These are phyloP conservation scores for Morpho helenor DNA, from an alignment of 2,888 invertebrate species.

Conservation along the genomic window DNA sequence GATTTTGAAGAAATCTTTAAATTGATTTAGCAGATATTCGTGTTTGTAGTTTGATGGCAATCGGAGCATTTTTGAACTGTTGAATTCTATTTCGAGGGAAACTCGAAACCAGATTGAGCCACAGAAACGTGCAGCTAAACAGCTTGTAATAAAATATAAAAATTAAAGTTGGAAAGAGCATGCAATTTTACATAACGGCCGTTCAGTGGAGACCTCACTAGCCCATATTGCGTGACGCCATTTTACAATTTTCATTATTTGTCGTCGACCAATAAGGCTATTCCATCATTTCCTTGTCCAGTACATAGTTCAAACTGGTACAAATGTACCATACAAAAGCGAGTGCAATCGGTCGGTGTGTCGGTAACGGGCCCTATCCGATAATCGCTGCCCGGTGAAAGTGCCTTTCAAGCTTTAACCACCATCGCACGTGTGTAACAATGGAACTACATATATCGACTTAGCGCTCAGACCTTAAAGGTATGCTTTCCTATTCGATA, in stretches of 20 bases:
- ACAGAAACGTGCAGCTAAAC: too few species aligned
- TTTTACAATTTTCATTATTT: conserved; percentile 8
- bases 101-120: too few species aligned
- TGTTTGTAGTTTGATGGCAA: too few species aligned
- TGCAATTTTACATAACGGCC: too few species aligned
- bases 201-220: too few species aligned
- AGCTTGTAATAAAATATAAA: too few species aligned
- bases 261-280: conserved; percentile 2
- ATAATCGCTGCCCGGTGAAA: conserved; percentile 30
- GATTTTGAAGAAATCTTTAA: too few species aligned
- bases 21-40: too few species aligned
- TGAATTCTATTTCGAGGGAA: too few species aligned
- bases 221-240: not conserved
- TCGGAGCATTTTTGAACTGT: too few species aligned
- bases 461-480: not conserved
- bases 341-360: conserved; percentile 25
- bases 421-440: conserved; percentile 17
- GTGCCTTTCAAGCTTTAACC: conserved; percentile 20
- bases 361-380: conserved; percentile 25
- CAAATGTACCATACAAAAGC: conserved; percentile 16
- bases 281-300: conserved; percentile 7
- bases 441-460: conserved; percentile 10
- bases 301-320: conserved; percentile 12
- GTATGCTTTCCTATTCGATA: not conserved
- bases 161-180: too few species aligned